Base-by-base conservation (phyloP, 2,113 vertebrate species). In the Chaetura pelagica region DNA sequence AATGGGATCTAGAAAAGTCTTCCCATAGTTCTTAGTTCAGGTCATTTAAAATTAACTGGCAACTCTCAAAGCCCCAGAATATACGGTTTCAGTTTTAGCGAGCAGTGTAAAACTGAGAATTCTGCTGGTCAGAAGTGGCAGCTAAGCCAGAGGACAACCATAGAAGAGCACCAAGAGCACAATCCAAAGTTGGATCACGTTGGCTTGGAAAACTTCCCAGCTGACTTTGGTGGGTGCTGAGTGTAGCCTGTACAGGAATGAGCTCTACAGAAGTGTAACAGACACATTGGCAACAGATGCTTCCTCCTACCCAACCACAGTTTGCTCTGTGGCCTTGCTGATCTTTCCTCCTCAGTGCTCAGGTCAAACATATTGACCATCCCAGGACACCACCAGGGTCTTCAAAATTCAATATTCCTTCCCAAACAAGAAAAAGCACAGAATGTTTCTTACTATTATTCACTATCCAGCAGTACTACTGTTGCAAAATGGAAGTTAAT, bases 101-200 rank as follows among this genome's bases (percentile, higher is more conserved):
- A 11, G 14, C 5, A 4, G 57, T 0, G 17, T 8, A 30, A 38
- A 78, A 0, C 8, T 63, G 0, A 0, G 26, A n/a, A 49, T 4
- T 35, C 38, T 57, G 46, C 32, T 14, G 24, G 26, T 22, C 15
- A 24, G 17, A 61, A 62, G 38, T 1, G 6, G 27, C 32, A 87
- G 51, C 16, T 20, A 15, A 49, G 34, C 20, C 23, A 4, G 0
- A 22, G 8, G 12, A 4, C 34, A 19, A 1, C 7, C 52, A 52
- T 1, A 2, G 21, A 35, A 67, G 19, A 52, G 2, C 10, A 21
- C 27, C 8, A 5, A 30, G 57, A 57, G 27, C 9, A 4, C 0
- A 15, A 46, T 5, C 49, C 3, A 8, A 46, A 58, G 21, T 38
- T 38, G 38, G 38, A 38, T 38, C 38, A 38, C 38, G 38, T 38